These are phyloP conservation scores for Phocoena phocoena DNA, from an alignment of 2,113 vertebrate genomes.

Conservation along the genomic window DNA sequence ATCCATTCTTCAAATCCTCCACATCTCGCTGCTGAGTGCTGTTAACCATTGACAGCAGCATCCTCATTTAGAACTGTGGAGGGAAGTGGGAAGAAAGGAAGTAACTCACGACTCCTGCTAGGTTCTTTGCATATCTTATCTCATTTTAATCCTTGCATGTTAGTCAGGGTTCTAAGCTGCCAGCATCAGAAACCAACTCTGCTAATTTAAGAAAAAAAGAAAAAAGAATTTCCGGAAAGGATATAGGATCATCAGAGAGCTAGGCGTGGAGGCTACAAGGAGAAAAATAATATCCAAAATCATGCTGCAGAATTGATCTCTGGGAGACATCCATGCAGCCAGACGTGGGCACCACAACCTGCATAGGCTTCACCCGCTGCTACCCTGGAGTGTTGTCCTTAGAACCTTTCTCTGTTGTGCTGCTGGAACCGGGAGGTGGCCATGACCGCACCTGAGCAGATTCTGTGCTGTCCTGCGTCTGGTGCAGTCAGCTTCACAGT, in stretches of 20 bases:
- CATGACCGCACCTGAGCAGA: neutral
- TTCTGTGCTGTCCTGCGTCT: neutral
- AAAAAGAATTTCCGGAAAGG: neutral
- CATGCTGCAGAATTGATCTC: neutral
- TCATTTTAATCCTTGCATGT: neutral
- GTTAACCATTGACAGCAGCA: neutral
- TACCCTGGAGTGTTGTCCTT: neutral
- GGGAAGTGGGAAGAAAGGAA: neutral
- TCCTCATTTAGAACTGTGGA: neutral
- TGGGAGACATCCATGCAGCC: neutral
- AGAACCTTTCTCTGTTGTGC: neutral
- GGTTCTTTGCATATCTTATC: neutral
- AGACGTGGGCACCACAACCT: neutral
- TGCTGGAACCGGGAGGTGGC: neutral
- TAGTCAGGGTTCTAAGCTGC: neutral
- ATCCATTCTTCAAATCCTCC: neutral
- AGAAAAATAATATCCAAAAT: neutral
- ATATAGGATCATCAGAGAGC: neutral
- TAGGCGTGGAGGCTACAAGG: neutral
- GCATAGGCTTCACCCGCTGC: fast-evolving
- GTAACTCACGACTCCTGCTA: neutral
- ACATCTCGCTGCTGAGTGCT: neutral
- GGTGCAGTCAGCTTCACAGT: too few relatives aligned
- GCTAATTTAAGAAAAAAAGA: neutral
- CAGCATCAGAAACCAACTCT: neutral